Evolutionary conservation across 2,888 invertebrate species (phyloP).

Genomic region (Eupeodes luniger): DNA sequence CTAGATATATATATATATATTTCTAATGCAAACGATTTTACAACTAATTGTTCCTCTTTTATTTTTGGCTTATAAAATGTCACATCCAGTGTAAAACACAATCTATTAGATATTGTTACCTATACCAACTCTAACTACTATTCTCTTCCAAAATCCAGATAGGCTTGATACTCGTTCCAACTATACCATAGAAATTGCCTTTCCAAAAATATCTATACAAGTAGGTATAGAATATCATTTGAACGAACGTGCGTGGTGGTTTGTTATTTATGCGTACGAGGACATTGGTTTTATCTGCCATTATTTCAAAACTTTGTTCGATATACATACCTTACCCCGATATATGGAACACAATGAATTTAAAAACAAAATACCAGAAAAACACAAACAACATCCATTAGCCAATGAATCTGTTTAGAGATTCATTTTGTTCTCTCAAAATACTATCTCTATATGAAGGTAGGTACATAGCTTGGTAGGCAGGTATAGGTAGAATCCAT

Average conservation of each 20-base stretch:
- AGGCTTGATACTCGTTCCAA: neutral
- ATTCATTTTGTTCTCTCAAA: constrained; percentile 47
- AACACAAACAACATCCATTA: constrained; percentile 48
- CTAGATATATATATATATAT: neutral
- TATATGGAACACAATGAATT: neutral
- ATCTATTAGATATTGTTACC: constrained; percentile 27
- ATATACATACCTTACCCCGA: constrained; percentile 21
- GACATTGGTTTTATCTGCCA: constrained; percentile 72
- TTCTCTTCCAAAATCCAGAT: neutral
- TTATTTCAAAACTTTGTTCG: constrained; percentile 72
- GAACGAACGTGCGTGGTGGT: constrained; percentile 56
- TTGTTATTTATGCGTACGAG: constrained; percentile 72
- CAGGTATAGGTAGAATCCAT: neutral
- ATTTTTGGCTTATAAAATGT: neutral
- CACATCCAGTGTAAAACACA: constrained; percentile 20
- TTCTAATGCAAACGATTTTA: constrained; percentile 16
- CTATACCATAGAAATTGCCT: neutral
- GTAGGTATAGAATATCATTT: constrained; percentile 2
- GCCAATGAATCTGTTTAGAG: constrained; percentile 70
- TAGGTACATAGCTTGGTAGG: no score
- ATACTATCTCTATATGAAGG: constrained; percentile 39
- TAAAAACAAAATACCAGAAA: neutral
- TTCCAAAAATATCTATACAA: neutral
- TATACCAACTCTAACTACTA: neutral
- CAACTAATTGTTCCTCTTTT: constrained; percentile 15